phyloP scores from a whole-genome alignment of 2,113 vertebrate species.

The Hypanus sabinus region DNA sequence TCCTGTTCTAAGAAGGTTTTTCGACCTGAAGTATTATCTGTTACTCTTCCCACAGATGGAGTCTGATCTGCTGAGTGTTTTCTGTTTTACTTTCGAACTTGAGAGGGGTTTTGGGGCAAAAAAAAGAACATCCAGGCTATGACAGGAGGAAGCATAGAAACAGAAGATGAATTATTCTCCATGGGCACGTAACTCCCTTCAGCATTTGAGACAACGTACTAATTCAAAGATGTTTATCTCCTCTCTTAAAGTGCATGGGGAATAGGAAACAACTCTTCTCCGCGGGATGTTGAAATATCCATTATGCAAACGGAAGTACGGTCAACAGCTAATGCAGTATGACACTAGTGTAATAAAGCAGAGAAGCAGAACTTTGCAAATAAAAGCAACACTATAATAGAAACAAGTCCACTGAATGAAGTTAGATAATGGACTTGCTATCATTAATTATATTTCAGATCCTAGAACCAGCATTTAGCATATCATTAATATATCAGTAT shows the following conservation, averaged over 20 bases:
- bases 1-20: too few relatives aligned
- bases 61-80: background rate
- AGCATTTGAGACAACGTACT: background rate
- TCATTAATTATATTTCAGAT: conserved; percentile 8
- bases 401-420: background rate
- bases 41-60: background rate
- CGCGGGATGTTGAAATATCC: background rate
- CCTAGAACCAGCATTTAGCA: background rate
- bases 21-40: too few relatives aligned
- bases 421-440: background rate
- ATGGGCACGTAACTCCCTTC: background rate
- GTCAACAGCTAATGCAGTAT: background rate
- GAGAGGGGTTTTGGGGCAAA: background rate
- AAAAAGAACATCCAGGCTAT: background rate
- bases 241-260: background rate
- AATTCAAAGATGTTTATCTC: background rate
- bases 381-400: background rate
- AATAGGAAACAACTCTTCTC: too few relatives aligned
- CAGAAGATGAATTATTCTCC: background rate
- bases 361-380: background rate
- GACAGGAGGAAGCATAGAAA: background rate
- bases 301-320: background rate
- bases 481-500: too few relatives aligned
- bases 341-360: background rate
- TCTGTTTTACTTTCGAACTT: background rate